Conservation (phyloP, 2,113 vertebrate species). For the Myiopsitta monachus region DNA sequence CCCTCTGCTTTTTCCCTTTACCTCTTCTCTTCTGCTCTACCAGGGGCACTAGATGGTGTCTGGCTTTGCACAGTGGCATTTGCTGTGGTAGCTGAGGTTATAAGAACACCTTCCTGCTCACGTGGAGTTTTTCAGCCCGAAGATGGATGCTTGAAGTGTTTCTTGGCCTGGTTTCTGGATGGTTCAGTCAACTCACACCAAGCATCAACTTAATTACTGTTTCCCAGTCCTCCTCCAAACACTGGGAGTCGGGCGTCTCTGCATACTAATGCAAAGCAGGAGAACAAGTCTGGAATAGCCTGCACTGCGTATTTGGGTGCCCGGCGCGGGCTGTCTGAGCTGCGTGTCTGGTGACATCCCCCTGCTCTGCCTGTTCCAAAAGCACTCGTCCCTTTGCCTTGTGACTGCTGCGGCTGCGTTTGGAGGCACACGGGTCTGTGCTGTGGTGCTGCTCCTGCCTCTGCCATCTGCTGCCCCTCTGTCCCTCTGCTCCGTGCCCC, state of each 20-base stretch:
- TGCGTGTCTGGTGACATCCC: rapidly evolving
- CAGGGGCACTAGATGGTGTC: background rate
- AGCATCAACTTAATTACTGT: background rate
- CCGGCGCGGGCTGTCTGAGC: background rate
- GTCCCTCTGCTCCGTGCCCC: background rate
- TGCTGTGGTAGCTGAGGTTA: background rate
- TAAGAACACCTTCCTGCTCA: background rate
- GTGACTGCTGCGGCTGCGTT: background rate
- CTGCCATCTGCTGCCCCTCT: background rate
- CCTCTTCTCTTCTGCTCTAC: background rate
- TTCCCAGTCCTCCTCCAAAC: background rate
- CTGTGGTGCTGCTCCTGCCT: background rate
- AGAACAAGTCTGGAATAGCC: background rate
- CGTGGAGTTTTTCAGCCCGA: background rate
- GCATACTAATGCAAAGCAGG: background rate
- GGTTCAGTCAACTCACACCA: background rate
- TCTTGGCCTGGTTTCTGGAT: background rate
- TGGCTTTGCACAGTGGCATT: background rate
- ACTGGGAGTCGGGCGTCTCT: background rate
- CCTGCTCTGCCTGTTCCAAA: rapidly evolving
- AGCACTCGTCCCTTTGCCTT: rapidly evolving
- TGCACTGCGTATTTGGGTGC: background rate
- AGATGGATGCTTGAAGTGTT: background rate
- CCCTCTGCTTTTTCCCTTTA: background rate
- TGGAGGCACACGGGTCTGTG: rapidly evolving